phyloP scores from a whole-genome alignment of 2,113 vertebrate species.

The Cololabis saira region DNA sequence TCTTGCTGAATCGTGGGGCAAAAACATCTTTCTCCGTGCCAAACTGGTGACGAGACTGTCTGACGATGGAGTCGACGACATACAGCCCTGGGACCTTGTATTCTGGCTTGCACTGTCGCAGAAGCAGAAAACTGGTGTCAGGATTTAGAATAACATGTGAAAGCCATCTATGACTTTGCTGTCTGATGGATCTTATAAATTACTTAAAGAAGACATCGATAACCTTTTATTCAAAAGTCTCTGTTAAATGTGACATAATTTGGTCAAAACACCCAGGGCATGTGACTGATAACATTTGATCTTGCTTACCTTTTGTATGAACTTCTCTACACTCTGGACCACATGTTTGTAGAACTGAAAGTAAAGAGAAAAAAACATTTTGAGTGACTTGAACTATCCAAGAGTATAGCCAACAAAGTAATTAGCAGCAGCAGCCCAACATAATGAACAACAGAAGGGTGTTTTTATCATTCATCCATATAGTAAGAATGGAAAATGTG shows the following conservation, averaged over 20 bases:
- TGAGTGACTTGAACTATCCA: neutral
- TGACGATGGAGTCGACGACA: constrained; percentile 97
- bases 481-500: neutral
- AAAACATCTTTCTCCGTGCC: constrained; percentile 98
- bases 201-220: too few relatives aligned
- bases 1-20: constrained; percentile 98
- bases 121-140: neutral
- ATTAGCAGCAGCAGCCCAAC: neutral
- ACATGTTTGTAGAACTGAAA: constrained; percentile 99
- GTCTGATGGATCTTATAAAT: too few relatives aligned
- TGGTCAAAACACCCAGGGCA: too few relatives aligned
- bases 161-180: too few relatives aligned
- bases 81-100: constrained; percentile 99
- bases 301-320: constrained; percentile 94
- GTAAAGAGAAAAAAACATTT: constrained; percentile 43
- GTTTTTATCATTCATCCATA: too few relatives aligned
- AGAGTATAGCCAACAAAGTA: neutral
- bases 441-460: neutral
- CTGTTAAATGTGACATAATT: too few relatives aligned
- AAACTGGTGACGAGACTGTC: constrained; percentile 98
- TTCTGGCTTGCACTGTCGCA: constrained; percentile 93
- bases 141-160: too few relatives aligned
- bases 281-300: neutral
- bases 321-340: constrained; percentile 99
- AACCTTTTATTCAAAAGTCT: too few relatives aligned